Evolutionary conservation across 2,113 vertebrate genomes (phyloP), one percentile per base, ranked within the genome.

Genomic region (Trachemys scripta): DNA sequence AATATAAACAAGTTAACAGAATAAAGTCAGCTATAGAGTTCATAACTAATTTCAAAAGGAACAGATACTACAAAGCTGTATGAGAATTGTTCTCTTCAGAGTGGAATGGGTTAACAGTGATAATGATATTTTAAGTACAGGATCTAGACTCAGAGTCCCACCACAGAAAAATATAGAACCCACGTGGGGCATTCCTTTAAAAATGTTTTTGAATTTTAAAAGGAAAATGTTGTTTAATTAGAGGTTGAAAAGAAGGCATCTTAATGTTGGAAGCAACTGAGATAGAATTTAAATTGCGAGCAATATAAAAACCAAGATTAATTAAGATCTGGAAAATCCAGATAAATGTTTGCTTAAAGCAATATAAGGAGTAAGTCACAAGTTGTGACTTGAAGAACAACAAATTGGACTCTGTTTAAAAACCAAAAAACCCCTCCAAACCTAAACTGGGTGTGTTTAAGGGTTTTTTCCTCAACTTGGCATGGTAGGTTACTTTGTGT

Each of bases 311-410:
- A 50, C 42, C 35, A 57, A 42, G 20, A 24, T n/a, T 90, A 78
- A 78, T 78, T 45, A 47, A 78, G 5, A 42, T 25, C 45, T 45
- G 22, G 38, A 76, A 94, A 91, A 96, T 79, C 89, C 69, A 76
- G 35, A 8, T 47, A 84, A 72, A 20, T 24, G 8, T 80, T 94
- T 78, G 49, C 79, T 95, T 95, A 72, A 78, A 88, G 89, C 57
- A 65, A 5, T 51, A 65, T 93, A 78, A 87, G 35, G 10, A 1
- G 57, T 91, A 84, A 93, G 82, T 87, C 89, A 81, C 0, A 94
- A 95, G 29, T 84, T 51, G 6, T 94, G 94, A 93, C 87, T 93
- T 85, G 82, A 95, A 93, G 94, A 97, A 54, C 10, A 88, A 56
- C n/a, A 93, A 92, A 92, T 22, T 53, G 0, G 22, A 87, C 75